Conservation (phyloP, 2,888 invertebrate genomes). For the Villa cingulata region DNA sequence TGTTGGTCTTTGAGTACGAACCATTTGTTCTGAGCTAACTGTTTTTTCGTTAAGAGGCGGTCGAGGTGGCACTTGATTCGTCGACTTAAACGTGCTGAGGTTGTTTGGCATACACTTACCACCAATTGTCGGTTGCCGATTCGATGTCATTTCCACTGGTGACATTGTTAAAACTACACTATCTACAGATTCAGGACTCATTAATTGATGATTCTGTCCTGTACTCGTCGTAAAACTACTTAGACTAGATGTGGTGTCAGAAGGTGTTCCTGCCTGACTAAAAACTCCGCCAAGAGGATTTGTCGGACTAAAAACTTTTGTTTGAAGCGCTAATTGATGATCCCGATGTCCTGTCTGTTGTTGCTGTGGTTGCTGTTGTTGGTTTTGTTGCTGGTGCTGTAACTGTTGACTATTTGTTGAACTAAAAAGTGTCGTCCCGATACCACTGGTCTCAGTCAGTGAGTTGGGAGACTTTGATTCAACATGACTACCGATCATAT, state of each 20-base stretch:
- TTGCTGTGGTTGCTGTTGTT: constrained; percentile 21
- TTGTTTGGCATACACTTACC: constrained; percentile 22
- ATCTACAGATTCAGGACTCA: constrained; percentile 45
- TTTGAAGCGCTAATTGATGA: constrained; percentile 9
- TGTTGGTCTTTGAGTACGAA: constrained; percentile 58
- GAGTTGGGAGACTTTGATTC: constrained; percentile 35
- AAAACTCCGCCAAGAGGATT: constrained; percentile 25
- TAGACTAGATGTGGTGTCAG: constrained; percentile 57
- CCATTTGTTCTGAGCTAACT: constrained; percentile 31
- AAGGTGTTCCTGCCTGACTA: constrained; percentile 41
- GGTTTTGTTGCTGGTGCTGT: constrained; percentile 16
- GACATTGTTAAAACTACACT: constrained; percentile 66
- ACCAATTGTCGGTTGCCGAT: constrained; percentile 18
- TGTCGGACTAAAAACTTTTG: constrained; percentile 28
- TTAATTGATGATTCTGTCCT: constrained; percentile 31
- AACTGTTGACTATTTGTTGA: constrained; percentile 15
- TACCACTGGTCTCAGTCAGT: constrained; percentile 35
- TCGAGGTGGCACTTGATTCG: constrained; percentile 23
- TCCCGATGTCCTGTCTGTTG: constrained; percentile 29
- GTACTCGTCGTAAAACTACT: constrained; percentile 55
- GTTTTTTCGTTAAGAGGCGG: constrained; percentile 9
- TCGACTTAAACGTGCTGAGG: constrained; percentile 55
- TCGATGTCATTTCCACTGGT: constrained; percentile 39
- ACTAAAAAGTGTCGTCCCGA: constrained; percentile 35
- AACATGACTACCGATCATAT: constrained; percentile 13